phyloP scores from a whole-genome alignment of 2,888 invertebrate species.

The Anarsia innoxiella region DNA sequence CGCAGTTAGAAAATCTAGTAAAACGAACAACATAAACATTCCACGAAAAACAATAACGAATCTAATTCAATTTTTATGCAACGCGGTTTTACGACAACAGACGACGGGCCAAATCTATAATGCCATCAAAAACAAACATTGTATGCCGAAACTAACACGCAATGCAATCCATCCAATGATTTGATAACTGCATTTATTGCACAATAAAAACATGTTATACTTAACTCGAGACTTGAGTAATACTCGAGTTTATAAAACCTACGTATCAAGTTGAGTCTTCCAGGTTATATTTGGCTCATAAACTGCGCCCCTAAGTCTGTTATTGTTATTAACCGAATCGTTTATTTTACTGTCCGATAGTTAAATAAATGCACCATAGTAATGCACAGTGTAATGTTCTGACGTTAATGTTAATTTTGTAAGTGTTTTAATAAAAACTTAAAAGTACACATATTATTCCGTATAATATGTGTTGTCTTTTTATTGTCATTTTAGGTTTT shows the following conservation, averaged over 20 bases:
- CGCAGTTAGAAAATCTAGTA: no score
- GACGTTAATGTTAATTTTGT: no score
- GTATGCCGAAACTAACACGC: constrained; percentile 29
- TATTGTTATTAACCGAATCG: constrained; percentile 41
- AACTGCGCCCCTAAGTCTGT: constrained; percentile 33
- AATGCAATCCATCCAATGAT: constrained; percentile 37
- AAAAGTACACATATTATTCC: no score
- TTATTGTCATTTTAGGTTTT: no score
- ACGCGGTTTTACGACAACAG: no score
- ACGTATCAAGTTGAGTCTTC: background rate
- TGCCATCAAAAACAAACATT: background rate
- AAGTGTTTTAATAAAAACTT: no score
- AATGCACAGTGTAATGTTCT: no score
- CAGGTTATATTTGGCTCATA: constrained; percentile 25
- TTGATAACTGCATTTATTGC: constrained; percentile 43
- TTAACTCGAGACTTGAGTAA: background rate
- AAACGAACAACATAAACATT: no score
- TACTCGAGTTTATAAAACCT: background rate
- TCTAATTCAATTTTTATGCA: no score
- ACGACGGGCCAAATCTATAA: background rate
- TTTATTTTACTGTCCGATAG: constrained; percentile 37
- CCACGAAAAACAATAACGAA: no score
- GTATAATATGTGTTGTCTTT: no score
- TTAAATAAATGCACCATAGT: no score
- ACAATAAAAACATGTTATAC: constrained; percentile 16